Evolutionary conservation across 2,888 invertebrate species (phyloP).

Genomic region (Melinaea marsaeus): DNA sequence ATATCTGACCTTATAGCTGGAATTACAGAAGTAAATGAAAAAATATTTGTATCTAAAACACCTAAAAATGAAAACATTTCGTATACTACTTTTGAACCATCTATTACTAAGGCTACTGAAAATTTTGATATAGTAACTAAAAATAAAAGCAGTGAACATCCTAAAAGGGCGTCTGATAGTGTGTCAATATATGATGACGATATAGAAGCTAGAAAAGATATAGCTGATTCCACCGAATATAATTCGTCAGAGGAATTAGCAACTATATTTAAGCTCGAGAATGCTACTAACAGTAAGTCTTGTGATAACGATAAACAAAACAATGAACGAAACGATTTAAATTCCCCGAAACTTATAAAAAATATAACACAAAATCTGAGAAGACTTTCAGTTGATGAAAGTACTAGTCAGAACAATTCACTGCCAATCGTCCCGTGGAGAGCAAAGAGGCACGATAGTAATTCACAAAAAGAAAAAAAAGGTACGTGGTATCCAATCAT

Average conservation of each 20-base stretch:
- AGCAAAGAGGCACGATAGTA: slow-evolving; percentile 64
- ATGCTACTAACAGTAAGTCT: slow-evolving; percentile 40
- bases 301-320: slow-evolving; percentile 39
- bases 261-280: slow-evolving; percentile 77
- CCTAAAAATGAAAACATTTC: slow-evolving; percentile 37
- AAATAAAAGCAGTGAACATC: slow-evolving; percentile 42
- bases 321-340: slow-evolving; percentile 57
- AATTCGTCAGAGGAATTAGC: slow-evolving; percentile 82
- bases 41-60: slow-evolving; percentile 57
- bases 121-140: slow-evolving; percentile 53
- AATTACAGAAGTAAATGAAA: slow-evolving; percentile 72
- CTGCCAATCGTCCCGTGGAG: slow-evolving; percentile 73
- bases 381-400: slow-evolving; percentile 63
- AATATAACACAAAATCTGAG: slow-evolving; percentile 68
- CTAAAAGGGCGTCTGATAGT: slow-evolving; percentile 60
- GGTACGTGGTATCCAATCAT: slow-evolving; percentile 70
- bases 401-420: slow-evolving; percentile 68
- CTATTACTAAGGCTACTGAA: slow-evolving; percentile 57
- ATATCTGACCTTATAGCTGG: slow-evolving; percentile 74
- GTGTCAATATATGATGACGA: slow-evolving; percentile 70
- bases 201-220: slow-evolving; percentile 61
- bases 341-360: slow-evolving; percentile 71
- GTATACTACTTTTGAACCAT: slow-evolving; percentile 34
- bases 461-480: slow-evolving; percentile 71
- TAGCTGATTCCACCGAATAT: slow-evolving; percentile 76